Base-by-base conservation (phyloP, 1,140 invertebrate species). In the Drosophila pallidifrons region DNA sequence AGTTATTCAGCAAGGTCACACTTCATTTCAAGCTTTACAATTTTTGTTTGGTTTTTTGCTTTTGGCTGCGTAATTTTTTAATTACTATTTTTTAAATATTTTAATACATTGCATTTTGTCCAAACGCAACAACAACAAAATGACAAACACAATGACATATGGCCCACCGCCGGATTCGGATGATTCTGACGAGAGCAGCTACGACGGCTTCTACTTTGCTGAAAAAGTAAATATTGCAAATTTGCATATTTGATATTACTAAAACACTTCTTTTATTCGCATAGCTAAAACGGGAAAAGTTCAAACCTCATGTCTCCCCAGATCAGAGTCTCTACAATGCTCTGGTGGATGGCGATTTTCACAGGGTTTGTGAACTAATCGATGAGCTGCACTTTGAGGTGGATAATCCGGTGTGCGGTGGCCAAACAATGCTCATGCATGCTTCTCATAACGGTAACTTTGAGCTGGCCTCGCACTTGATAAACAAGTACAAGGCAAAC, bases 201-300 rank as follows among this genome's bases (percentile, higher is more conserved):
- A 92, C 20, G 91, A 92, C 35, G 91, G 91, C 0, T 92, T 91
- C 46, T 86, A 80, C 28, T 92, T 92, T 70, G 57, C 76, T n/a
- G 72, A 82, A 11, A 11, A 35, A 15, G 83, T 87, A 30, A 52
- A 47, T 16, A 5, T 6, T 4, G 6, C 11, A 3, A 57, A 20
- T 25, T 25, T 15, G 0, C 8, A 38, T 20, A 43, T 8, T 16
- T 25, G 2, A 10, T 49, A 2, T 41, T 16, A 13, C 11, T 30
- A 54, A n/a, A 49, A 47, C 11, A 35, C 5, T 13, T 38, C 57
- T 15, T 0, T 15, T 20, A 63, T 65, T 69, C 1, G 2, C 11
- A 0, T 11, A 90, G 87, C 0, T 67, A 0, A 79, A 76, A 16
- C 64, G 75, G 1, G 16, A 45, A 5, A 76, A 72, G 7, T n/a